These are phyloP conservation scores for Misgurnus mizolepis DNA, from an alignment of 2,113 vertebrate genomes.

Conservation along the genomic window DNA sequence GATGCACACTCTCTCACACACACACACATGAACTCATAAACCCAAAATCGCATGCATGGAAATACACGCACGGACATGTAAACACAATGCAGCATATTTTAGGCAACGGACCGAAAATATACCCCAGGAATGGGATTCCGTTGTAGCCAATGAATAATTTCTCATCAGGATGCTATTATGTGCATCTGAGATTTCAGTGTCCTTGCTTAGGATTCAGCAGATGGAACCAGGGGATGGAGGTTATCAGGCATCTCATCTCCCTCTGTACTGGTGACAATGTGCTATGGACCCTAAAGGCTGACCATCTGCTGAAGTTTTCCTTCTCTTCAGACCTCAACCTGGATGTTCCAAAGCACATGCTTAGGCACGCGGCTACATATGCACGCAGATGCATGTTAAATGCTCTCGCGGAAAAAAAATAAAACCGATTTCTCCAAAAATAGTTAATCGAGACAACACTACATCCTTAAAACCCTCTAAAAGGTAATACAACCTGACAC, in stretches of 20 bases:
- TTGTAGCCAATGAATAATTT: slow-evolving; percentile 26
- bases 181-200: slow-evolving; percentile 65
- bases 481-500: slow-evolving; percentile 37
- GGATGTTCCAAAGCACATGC: slow-evolving; percentile 60
- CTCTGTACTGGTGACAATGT: slow-evolving; percentile 78
- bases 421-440: background rate
- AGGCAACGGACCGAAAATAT: background rate
- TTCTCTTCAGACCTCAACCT: slow-evolving; percentile 73
- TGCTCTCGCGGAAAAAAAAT: too few species aligned
- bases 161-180: slow-evolving; percentile 26
- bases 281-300: slow-evolving; percentile 75
- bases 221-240: slow-evolving; percentile 77
- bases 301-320: slow-evolving; percentile 75
- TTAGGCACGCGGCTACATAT: background rate
- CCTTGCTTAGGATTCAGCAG: slow-evolving; percentile 79
- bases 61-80: slow-evolving; percentile 1
- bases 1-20: background rate
- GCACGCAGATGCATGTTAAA: background rate
- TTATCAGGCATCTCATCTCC: slow-evolving; percentile 76
- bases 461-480: slow-evolving; percentile 35
- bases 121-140: slow-evolving; percentile 2
- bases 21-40: background rate
- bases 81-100: slow-evolving; percentile 12
- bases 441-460: background rate
- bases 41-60: background rate